Conservation (phyloP, 2,797 vertebrate species). For the Pipistrellus pygmaeus region DNA sequence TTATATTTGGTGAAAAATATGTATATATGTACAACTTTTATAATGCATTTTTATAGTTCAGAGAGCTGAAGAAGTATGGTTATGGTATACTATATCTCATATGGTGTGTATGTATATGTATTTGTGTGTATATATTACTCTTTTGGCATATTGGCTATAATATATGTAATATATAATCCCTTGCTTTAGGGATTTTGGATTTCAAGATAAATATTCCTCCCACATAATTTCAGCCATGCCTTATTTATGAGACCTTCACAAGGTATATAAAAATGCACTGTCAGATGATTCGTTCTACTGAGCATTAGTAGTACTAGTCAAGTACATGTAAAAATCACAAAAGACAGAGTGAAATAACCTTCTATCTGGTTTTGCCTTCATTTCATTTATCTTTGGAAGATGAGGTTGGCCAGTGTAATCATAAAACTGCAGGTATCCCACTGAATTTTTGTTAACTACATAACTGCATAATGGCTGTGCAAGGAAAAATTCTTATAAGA, state of each 20-base stretch:
- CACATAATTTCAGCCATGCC: constrained; percentile 31
- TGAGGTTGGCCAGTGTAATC: background rate
- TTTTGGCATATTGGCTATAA: background rate
- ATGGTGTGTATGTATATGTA: background rate
- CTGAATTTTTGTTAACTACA: constrained; percentile 31
- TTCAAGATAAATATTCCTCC: constrained; percentile 58
- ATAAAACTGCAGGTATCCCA: constrained; percentile 17
- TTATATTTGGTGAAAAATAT: constrained; percentile 6
- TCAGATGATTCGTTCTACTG: constrained; percentile 70
- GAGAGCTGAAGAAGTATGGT: background rate
- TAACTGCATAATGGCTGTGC: background rate
- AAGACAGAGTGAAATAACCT: constrained; percentile 64
- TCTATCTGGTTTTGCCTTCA: constrained; percentile 26
- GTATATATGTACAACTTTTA: background rate
- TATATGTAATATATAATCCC: constrained; percentile 1
- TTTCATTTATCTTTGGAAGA: constrained; percentile 58
- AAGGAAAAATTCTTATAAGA: constrained; percentile 6
- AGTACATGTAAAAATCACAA: constrained; percentile 69
- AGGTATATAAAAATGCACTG: constrained; percentile 66
- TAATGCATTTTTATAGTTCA: background rate
- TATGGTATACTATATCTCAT: background rate
- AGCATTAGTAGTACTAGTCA: constrained; percentile 69
- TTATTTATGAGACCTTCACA: constrained; percentile 62
- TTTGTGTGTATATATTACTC: background rate
- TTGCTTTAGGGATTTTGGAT: constrained; percentile 28